phyloP scores from a whole-genome alignment of 2,888 invertebrate species.

The Sussaba pulchella region DNA sequence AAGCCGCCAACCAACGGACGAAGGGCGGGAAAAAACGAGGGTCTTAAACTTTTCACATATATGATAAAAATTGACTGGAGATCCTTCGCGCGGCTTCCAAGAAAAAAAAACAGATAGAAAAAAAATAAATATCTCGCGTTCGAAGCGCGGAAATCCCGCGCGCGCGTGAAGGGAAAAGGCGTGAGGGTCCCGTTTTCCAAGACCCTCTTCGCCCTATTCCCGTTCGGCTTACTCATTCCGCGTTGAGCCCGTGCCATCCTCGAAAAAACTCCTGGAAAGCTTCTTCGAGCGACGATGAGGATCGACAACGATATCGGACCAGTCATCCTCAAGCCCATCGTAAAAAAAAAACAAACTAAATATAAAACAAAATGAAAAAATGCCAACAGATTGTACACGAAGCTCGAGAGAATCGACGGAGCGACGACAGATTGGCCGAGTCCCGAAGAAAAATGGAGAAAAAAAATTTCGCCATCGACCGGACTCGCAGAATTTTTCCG shows the following conservation, averaged over 20 bases:
- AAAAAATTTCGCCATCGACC: too few species aligned
- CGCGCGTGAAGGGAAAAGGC: conserved; percentile 12
- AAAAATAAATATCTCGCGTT: conserved; percentile 47
- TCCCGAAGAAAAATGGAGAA: too few species aligned
- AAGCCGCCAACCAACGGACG: background rate
- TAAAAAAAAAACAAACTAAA: conserved; percentile 18
- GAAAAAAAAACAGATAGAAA: conserved; percentile 45
- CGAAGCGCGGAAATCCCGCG: conserved; percentile 47
- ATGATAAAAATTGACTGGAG: conserved; percentile 82
- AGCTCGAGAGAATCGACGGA: conserved; percentile 14
- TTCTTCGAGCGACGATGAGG: conserved; percentile 33
- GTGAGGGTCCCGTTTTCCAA: conserved; percentile 20
- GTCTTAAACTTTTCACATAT: conserved; percentile 79
- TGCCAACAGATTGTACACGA: too few species aligned
- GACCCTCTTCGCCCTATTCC: conserved; percentile 24
- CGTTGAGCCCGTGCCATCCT: conserved; percentile 17
- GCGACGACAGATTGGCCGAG: background rate
- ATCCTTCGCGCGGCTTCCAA: conserved; percentile 13
- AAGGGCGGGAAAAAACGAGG: conserved; percentile 11
- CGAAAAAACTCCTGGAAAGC: conserved; percentile 26
- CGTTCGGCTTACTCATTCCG: conserved; percentile 52
- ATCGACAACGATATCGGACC: conserved; percentile 41
- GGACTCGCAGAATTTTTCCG: too few species aligned
- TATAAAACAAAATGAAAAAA: background rate
- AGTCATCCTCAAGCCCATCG: conserved; percentile 44